Evolutionary conservation across 2,888 invertebrate species (phyloP).

Genomic region (Tridacna gigas): DNA sequence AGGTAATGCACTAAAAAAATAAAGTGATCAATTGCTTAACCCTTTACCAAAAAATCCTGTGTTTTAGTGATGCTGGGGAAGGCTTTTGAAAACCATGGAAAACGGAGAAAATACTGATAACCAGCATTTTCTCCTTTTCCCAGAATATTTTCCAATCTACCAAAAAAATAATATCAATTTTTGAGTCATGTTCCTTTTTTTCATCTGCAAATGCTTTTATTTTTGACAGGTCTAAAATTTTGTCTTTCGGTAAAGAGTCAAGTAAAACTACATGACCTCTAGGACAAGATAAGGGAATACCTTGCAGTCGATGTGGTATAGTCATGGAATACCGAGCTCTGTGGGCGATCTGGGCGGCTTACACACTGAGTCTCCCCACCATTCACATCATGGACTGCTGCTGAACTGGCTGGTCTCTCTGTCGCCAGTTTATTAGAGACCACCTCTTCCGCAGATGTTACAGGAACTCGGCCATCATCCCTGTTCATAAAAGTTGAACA

Average conservation of each 20-base stretch:
- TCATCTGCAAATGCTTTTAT: too few species aligned
- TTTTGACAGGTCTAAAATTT: too few species aligned
- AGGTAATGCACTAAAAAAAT: too few species aligned
- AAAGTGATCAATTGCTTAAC: too few species aligned
- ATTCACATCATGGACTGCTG: slow-evolving; percentile 24
- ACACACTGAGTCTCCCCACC: slow-evolving; percentile 11
- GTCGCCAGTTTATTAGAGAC: neutral
- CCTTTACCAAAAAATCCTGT: too few species aligned
- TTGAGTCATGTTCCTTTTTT: too few species aligned
- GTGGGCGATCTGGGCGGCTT: slow-evolving; percentile 45
- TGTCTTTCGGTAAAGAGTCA: neutral
- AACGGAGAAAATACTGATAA: neutral
- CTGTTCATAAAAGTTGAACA: neutral
- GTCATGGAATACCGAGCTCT: slow-evolving; percentile 75
- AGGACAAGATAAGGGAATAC: slow-evolving; percentile 48
- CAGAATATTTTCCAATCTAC: neutral
- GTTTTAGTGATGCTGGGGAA: neutral
- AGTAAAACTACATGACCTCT: neutral
- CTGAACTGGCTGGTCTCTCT: slow-evolving; percentile 13
- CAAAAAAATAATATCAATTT: too few species aligned
- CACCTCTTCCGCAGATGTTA: neutral
- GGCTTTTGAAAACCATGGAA: neutral
- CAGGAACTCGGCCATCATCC: neutral
- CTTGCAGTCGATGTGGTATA: slow-evolving; percentile 79
- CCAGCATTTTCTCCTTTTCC: neutral